Percentiles rank a stretch among this genome's conserved stretches.
Evolutionary conservation across 1,140 invertebrate genomes (phyloP).

Genomic region (Hypothenemus hampei): DNA sequence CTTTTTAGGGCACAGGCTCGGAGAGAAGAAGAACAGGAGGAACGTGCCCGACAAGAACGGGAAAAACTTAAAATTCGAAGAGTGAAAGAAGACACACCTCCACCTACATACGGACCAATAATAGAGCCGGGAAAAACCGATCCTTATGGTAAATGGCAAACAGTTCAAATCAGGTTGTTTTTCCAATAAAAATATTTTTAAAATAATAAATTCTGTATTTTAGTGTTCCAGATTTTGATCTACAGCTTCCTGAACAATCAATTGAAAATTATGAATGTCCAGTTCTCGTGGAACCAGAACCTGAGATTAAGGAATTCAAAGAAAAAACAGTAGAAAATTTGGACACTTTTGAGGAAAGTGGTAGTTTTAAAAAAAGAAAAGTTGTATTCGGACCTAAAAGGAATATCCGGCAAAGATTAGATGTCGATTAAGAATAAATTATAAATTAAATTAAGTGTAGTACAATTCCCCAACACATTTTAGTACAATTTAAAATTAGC

Average conservation of each 20-base stretch:
- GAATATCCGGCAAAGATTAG: conserved; percentile 54
- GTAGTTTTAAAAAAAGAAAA: conserved; percentile 62
- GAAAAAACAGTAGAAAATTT: conserved; percentile 57
- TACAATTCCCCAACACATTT: neutral
- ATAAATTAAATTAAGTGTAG: neutral
- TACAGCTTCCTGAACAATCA: conserved; percentile 53
- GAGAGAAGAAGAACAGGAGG: conserved; percentile 48
- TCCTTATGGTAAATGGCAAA: conserved; percentile 62
- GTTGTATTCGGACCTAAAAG: conserved; percentile 50
- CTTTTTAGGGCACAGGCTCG: conserved; percentile 37
- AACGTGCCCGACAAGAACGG: conserved; percentile 35
- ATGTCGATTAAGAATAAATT: conserved; percentile 56
- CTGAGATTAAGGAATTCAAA: conserved; percentile 54
- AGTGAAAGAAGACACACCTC: conserved; percentile 34
- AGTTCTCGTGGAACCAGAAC: conserved; percentile 43
- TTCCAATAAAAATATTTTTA: conserved; percentile 10
- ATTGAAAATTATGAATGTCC: conserved; percentile 41
- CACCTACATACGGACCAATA: conserved; percentile 42
- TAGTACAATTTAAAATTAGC: no score
- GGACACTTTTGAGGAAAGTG: conserved; percentile 36
- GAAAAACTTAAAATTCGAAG: conserved; percentile 42
- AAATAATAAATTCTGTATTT: conserved; percentile 35
- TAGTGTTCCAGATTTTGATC: conserved; percentile 44
- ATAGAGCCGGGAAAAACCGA: conserved; percentile 51
- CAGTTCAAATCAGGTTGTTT: conserved; percentile 44